Evolutionary conservation across 1,140 invertebrate species (phyloP).

Genomic region (Zeugodacus cucurbitae): DNA sequence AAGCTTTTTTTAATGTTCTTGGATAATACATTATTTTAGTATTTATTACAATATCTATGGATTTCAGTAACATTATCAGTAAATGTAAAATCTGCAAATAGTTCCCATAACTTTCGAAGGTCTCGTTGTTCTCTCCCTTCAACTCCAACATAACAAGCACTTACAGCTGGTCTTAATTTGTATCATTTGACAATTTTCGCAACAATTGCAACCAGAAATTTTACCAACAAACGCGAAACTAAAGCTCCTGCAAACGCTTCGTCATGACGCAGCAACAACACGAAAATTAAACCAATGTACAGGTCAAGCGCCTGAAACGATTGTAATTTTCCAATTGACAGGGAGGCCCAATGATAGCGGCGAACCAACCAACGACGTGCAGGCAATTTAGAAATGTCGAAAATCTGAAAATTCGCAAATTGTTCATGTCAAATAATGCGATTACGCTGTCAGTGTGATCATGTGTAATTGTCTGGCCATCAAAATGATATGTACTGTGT

Average conservation of each 20-base stretch:
- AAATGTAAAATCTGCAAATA: too few species aligned
- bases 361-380: not conserved
- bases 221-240: not conserved
- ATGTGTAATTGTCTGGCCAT: not conserved
- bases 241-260: not conserved
- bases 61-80: too few species aligned
- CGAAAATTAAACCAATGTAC: too few species aligned
- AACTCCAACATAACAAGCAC: too few species aligned
- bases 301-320: not conserved
- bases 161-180: not conserved
- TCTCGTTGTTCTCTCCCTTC: too few species aligned
- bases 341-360: not conserved
- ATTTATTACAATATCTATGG: too few species aligned
- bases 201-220: not conserved
- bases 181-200: not conserved
- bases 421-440: not conserved
- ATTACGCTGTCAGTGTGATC: not conserved
- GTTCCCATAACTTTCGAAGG: too few species aligned
- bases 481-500: too few species aligned
- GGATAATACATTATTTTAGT: too few species aligned
- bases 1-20: too few species aligned
- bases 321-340: not conserved
- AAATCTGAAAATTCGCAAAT: constrained; percentile 17
- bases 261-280: not conserved
- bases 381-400: not conserved